These are phyloP conservation scores for Anastrepha obliqua DNA, from an alignment of 1,140 invertebrate species.

Conservation along the genomic window DNA sequence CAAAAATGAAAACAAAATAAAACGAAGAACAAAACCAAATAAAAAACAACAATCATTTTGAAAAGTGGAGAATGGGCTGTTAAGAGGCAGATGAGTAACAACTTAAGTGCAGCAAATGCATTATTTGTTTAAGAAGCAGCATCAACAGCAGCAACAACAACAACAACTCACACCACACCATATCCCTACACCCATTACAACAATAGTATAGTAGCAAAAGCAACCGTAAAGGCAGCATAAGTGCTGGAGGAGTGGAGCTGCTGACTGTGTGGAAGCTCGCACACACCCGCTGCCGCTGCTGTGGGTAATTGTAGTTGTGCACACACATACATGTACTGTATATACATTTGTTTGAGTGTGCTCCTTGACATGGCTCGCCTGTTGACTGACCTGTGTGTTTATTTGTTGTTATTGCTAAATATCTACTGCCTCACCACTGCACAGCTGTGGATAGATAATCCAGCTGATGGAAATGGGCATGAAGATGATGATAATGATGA, in stretches of 20 bases:
- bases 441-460: no score
- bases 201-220: background rate
- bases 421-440: no score
- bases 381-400: background rate
- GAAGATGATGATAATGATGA: slow-evolving; percentile 1
- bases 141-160: background rate
- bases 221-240: background rate
- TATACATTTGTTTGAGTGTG: background rate
- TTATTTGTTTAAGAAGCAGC: slow-evolving; percentile 17
- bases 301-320: no score
- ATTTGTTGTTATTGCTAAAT: background rate
- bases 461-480: slow-evolving; percentile 8
- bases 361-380: background rate
- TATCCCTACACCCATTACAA: no score
- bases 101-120: slow-evolving; percentile 39
- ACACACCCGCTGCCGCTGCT: background rate
- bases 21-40: background rate
- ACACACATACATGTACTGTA: background rate
- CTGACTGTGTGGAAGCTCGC: background rate
- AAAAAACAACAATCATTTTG: background rate
- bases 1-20: background rate
- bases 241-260: background rate
- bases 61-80: slow-evolving; percentile 18
- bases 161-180: background rate
- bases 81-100: slow-evolving; percentile 48